These are phyloP conservation scores for Cyanoramphus novaezelandiae DNA, from an alignment of 2,113 vertebrate species.

Conservation along the genomic window DNA sequence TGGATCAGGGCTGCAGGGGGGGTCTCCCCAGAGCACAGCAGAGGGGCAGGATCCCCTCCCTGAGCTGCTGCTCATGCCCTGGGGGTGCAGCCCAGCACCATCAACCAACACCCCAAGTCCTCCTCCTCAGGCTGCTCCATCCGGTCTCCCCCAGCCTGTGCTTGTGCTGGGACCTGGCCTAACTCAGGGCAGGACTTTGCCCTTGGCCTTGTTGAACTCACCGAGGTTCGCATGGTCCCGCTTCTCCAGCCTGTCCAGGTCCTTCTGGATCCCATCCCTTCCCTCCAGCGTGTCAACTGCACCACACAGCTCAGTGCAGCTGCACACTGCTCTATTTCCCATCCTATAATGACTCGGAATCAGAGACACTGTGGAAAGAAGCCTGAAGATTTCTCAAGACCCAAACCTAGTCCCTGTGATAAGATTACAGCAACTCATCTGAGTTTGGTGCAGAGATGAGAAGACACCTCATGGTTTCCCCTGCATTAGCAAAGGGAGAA, in stretches of 20 bases:
- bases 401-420: not conserved
- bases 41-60: rapidly evolving
- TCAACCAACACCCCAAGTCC: no score
- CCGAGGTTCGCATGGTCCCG: not conserved
- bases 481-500: not conserved
- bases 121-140: not conserved
- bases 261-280: not conserved
- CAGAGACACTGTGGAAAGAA: not conserved
- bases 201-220: not conserved
- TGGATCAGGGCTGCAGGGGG: not conserved
- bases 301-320: not conserved
- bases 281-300: no score
- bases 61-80: not conserved
- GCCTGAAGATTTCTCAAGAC: not conserved
- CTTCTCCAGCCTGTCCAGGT: not conserved
- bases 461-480: not conserved
- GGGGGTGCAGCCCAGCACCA: not conserved
- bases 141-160: not conserved
- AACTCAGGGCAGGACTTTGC: not conserved
- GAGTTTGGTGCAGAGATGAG: not conserved
- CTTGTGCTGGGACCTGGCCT: not conserved
- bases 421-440: not conserved
- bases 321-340: not conserved
- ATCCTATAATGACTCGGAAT: not conserved
- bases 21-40: not conserved